These are phyloP conservation scores for Emesis furor DNA, from an alignment of 2,888 invertebrate species.

Conservation along the genomic window DNA sequence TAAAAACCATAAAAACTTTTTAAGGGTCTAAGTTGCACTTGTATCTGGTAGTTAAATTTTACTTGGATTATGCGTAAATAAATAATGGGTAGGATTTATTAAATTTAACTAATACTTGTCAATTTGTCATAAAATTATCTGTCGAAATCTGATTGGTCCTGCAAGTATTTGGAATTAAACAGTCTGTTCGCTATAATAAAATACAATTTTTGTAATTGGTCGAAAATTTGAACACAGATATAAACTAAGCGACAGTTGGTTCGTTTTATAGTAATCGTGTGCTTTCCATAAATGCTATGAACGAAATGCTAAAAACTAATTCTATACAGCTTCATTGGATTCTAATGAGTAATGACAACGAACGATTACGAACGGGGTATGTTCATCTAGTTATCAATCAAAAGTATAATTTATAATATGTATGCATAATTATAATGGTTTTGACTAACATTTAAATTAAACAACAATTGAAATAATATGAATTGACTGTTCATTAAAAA, in stretches of 20 bases:
- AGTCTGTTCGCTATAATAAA: slow-evolving; percentile 58
- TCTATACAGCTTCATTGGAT: not conserved
- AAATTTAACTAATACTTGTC: slow-evolving; percentile 83
- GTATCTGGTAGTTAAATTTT: slow-evolving; percentile 32
- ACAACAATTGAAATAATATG: too few relatives aligned
- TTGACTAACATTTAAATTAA: too few relatives aligned
- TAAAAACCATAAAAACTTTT: slow-evolving; percentile 6
- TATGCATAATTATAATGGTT: too few relatives aligned
- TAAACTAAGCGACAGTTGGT: not conserved
- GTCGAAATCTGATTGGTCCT: slow-evolving; percentile 88
- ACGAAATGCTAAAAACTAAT: not conserved
- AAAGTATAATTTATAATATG: too few relatives aligned
- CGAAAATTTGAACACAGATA: slow-evolving; percentile 16
- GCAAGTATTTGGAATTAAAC: slow-evolving; percentile 77
- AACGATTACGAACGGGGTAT: too few relatives aligned
- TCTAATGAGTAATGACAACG: too few relatives aligned
- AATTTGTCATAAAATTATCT: slow-evolving; percentile 89
- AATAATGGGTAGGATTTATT: slow-evolving; percentile 80
- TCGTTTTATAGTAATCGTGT: not conserved
- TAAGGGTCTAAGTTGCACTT: slow-evolving; percentile 14
- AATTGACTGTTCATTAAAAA: too few relatives aligned
- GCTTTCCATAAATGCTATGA: not conserved
- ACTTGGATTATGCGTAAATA: slow-evolving; percentile 86
- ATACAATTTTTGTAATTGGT: slow-evolving; percentile 56
- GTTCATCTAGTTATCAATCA: too few relatives aligned